phyloP scores from a whole-genome alignment of 2,797 vertebrate genomes.

The Alauda arvensis region DNA sequence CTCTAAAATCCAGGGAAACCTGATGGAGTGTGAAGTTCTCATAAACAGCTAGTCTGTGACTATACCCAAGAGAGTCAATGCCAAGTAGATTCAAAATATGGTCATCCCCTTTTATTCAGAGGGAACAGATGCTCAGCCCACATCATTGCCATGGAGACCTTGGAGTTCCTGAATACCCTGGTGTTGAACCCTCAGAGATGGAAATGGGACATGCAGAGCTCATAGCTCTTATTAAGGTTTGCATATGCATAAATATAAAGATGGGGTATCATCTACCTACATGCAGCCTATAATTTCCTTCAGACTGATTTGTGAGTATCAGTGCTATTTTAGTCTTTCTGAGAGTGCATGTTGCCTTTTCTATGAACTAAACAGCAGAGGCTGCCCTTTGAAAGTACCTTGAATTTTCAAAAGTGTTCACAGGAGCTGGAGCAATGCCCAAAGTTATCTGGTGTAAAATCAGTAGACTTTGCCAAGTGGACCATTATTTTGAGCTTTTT shows the following conservation, averaged over 20 bases:
- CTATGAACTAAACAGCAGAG: background rate
- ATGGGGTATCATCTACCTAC: background rate
- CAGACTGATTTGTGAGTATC: background rate
- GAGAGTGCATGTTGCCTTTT: background rate
- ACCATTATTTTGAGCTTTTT: background rate
- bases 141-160: slow-evolving; percentile 1
- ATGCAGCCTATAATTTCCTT: slow-evolving; percentile 18
- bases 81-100: background rate
- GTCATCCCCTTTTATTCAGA: background rate
- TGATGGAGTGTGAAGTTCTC: background rate
- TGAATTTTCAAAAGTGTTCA: background rate
- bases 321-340: slow-evolving; percentile 2
- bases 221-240: background rate
- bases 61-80: background rate
- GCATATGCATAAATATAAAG: slow-evolving; percentile 8
- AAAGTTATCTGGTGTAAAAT: background rate
- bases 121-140: background rate
- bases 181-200: background rate
- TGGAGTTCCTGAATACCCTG: background rate
- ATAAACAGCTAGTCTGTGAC: background rate
- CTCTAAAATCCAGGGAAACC: background rate
- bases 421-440: background rate
- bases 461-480: background rate
- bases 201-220: slow-evolving; percentile 5
- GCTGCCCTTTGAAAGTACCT: background rate